Conservation (phyloP, 2,888 invertebrate species). For the Elaeidobius kamerunicus region DNA sequence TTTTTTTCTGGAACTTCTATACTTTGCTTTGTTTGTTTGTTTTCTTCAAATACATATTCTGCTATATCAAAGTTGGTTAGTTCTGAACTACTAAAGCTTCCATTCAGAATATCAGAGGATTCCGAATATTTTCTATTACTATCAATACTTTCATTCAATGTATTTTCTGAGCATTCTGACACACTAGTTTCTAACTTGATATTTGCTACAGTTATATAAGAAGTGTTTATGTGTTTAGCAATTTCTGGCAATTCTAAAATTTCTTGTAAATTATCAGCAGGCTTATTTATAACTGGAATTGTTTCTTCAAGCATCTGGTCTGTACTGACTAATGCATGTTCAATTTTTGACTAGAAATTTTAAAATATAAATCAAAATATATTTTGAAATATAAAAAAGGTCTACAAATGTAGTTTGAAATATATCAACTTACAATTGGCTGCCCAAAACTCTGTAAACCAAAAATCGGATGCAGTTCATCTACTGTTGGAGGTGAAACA, state of each 20-base stretch:
- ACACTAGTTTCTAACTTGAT: constrained; percentile 9
- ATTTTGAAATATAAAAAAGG: too few relatives aligned
- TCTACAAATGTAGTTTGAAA: too few relatives aligned
- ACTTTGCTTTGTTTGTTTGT: constrained; percentile 20
- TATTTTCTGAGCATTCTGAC: constrained; percentile 8
- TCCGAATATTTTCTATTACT: constrained; percentile 11
- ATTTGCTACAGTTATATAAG: constrained; percentile 1
- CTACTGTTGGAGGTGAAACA: constrained; percentile 45
- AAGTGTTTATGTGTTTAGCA: constrained; percentile 5
- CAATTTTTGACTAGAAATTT: constrained; percentile 5
- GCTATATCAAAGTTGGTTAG: constrained; percentile 37
- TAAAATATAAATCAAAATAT: too few relatives aligned
- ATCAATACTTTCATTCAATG: background rate
- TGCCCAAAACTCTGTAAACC: constrained; percentile 1
- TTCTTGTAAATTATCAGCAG: constrained; percentile 5
- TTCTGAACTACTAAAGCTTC: constrained; percentile 26
- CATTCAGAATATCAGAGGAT: constrained; percentile 21
- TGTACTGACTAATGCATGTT: constrained; percentile 1
- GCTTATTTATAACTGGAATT: background rate
- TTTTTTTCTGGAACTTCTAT: background rate
- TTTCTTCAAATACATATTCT: constrained; percentile 34
- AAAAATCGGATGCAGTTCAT: constrained; percentile 51
- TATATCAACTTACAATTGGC: too few relatives aligned
- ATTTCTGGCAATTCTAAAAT: constrained; percentile 17
- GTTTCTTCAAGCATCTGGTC: background rate